phyloP scores from a whole-genome alignment of 2,113 vertebrate species.

The Corythaeola cristata region DNA sequence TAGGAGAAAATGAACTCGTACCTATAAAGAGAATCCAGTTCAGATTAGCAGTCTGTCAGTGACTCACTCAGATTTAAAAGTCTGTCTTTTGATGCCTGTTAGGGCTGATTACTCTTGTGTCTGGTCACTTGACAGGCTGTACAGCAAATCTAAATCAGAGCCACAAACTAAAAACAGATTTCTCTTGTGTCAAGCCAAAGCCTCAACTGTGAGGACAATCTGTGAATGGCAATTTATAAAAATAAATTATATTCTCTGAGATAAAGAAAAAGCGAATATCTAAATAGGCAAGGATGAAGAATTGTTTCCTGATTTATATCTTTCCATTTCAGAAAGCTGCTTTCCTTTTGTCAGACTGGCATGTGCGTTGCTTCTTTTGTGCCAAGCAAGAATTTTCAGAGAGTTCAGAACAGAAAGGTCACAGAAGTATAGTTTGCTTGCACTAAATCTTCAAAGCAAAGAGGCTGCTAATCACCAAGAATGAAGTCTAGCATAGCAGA shows the following conservation, averaged over 20 bases:
- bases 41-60: neutral
- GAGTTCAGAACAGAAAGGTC: slow-evolving; percentile 65
- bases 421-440: slow-evolving; percentile 60
- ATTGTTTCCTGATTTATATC: neutral
- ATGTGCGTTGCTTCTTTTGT: slow-evolving; percentile 34
- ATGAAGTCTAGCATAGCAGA: slow-evolving; percentile 47
- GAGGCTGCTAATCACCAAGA: slow-evolving; percentile 52
- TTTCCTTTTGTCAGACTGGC: slow-evolving; percentile 27
- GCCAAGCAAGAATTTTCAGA: slow-evolving; percentile 50
- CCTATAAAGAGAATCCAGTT: neutral
- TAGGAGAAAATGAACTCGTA: neutral
- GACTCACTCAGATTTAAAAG: slow-evolving; percentile 41
- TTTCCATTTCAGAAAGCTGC: neutral
- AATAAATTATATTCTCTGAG: neutral
- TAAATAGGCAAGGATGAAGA: neutral
- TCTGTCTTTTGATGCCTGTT: neutral
- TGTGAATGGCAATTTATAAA: neutral
- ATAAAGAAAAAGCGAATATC: neutral
- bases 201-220: neutral
- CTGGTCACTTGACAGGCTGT: neutral
- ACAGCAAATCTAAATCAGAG: neutral
- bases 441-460: slow-evolving; percentile 62
- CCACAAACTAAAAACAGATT: slow-evolving; percentile 23
- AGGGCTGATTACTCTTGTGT: neutral
- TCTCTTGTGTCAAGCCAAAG: neutral